phyloP scores from a whole-genome alignment of 2,113 vertebrate genomes.

The Formicarius rufipectus region DNA sequence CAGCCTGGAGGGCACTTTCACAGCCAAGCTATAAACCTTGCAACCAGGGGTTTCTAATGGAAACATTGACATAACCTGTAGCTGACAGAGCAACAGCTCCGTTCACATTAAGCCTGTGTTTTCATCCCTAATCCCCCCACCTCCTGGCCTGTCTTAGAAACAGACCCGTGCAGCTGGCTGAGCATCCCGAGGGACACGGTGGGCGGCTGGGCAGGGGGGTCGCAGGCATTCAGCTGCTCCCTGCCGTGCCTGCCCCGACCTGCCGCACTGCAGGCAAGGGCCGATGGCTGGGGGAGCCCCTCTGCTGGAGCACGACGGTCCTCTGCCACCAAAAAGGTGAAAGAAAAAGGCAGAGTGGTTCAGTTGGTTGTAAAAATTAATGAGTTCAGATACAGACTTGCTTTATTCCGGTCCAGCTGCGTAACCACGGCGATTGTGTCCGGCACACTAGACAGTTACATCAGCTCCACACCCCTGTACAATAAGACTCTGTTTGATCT shows the following conservation, averaged over 20 bases:
- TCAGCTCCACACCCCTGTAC: conserved; percentile 80
- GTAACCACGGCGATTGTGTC: conserved; percentile 80
- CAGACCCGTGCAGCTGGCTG: not conserved
- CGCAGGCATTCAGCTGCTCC: not conserved
- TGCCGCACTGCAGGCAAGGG: not conserved
- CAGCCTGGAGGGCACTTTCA: conserved; percentile 67
- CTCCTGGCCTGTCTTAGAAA: not conserved
- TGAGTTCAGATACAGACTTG: conserved; percentile 82
- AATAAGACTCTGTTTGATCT: conserved; percentile 84
- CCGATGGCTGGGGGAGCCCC: conserved; percentile 10
- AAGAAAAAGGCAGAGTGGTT: conserved; percentile 69
- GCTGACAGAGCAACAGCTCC: conserved; percentile 53
- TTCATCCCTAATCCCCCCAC: conserved; percentile 1
- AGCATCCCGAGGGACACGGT: not conserved
- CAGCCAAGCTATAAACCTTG: conserved; percentile 66
- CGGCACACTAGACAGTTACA: conserved; percentile 81
- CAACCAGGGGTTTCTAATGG: conserved; percentile 62
- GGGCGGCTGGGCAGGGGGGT: not conserved
- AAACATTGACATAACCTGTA: conserved; percentile 74
- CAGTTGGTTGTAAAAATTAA: conserved; percentile 84
- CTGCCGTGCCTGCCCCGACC: not conserved
- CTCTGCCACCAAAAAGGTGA: not conserved
- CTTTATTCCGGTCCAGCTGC: conserved; percentile 84
- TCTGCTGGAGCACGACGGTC: not conserved
- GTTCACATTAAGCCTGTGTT: conserved; percentile 11